Evolutionary conservation across 2,888 invertebrate genomes (phyloP).

Genomic region (Esperia sulphurella): DNA sequence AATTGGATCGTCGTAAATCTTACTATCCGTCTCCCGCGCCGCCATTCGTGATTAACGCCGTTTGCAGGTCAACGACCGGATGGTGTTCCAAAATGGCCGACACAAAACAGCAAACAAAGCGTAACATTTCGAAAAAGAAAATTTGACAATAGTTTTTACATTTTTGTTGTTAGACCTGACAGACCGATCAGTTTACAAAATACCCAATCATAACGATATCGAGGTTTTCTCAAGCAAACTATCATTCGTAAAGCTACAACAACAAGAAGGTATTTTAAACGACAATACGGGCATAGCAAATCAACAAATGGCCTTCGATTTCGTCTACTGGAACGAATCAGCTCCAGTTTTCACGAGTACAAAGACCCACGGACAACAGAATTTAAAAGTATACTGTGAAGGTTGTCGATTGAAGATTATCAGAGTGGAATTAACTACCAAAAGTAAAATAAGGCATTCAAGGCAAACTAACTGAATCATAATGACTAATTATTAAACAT

Average conservation of each 20-base stretch:
- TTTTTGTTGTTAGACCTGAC: not conserved
- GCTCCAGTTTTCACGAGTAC: slow-evolving; percentile 11
- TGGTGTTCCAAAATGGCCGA: slow-evolving; percentile 32
- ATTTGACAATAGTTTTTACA: not conserved
- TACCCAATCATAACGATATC: too few species aligned
- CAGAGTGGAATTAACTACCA: not conserved
- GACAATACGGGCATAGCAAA: slow-evolving; percentile 20
- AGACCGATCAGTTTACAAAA: too few species aligned
- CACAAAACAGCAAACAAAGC: slow-evolving; percentile 8
- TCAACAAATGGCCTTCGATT: slow-evolving; percentile 21
- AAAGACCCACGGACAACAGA: not conserved
- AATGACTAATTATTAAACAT: not conserved
- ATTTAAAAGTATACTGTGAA: not conserved
- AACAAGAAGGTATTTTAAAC: not conserved
- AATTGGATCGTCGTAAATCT: slow-evolving; percentile 20
- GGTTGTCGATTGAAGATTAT: not conserved
- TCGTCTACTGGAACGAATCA: slow-evolving; percentile 12
- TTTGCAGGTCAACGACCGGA: slow-evolving; percentile 27
- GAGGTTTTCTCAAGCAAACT: too few species aligned
- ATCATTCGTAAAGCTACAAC: too few species aligned
- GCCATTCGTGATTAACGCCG: slow-evolving; percentile 28
- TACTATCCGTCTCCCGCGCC: slow-evolving; percentile 21
- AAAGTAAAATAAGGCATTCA: too few species aligned
- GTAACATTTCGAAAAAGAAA: slow-evolving; percentile 7
- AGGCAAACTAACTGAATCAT: not conserved